Base-by-base conservation (phyloP, 2,113 vertebrate genomes). In the Eretmodus cyanostictus region DNA sequence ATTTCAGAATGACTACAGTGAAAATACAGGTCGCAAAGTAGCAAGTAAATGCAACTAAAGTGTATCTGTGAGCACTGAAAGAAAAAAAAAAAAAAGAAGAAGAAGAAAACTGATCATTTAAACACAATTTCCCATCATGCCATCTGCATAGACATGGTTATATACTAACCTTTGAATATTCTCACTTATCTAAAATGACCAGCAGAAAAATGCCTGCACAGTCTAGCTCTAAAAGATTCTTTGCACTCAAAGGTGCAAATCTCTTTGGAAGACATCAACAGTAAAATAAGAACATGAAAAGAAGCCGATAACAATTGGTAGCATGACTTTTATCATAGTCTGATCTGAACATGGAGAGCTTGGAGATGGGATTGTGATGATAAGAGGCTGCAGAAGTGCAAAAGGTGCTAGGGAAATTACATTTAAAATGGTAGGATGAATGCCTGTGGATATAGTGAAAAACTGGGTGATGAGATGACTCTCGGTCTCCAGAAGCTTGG, bases 401-500 rank as follows among this genome's bases (percentile, higher is more conserved):
- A 51, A 51, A 51, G 27, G 2, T 51, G 27, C 24, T 31, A 49
- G 27, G 45, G 42, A 78, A 51, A 51, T 78, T 78, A 31, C 27
- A 76, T 78, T 78, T 51, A n/a, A 49, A 49, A 13, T 13, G 45
- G 17, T 19, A 6, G 45, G 10, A 78, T 78, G 45, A 34, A 78
- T 34, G 73, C 45, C 27, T 34, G 45, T 78, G 45, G 45, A 34
- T 51, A 51, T 34, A 12, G 27, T 31, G 27, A 51, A 78, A 78
- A 34, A 78, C 45, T 78, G 17, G 73, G 45, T 51, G 16, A 81
- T 42, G 40, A 61, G 36, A 61, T 61, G 80, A 5, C 38, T 42
- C 80, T 29, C 24, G 3, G 13, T 45, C 53, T 81, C n/a, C 16
- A 81, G 80, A 61, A 81, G 38, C 24, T 61, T 61, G 54, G 36